Conservation (phyloP, 2,888 invertebrate genomes). For the Pachydiplax longipennis region DNA sequence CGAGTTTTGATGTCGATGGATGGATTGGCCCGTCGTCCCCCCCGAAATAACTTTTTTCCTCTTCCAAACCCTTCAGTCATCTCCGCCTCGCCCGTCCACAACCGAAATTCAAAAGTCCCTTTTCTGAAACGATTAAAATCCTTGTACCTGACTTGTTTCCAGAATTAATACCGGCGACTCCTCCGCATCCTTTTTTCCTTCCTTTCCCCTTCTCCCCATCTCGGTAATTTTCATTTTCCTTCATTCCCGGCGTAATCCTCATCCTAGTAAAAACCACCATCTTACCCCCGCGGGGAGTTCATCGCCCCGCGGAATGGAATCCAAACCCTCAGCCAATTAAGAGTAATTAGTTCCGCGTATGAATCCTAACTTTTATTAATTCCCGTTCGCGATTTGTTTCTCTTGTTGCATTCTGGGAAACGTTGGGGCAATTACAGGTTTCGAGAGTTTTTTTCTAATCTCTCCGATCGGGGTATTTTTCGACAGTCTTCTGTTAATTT, state of each 20-base stretch:
- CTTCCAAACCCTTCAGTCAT: background rate
- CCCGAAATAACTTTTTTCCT: background rate
- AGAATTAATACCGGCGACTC: conserved; percentile 7
- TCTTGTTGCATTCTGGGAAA: background rate
- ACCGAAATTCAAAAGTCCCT: background rate
- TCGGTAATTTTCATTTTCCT: background rate
- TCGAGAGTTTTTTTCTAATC: no score
- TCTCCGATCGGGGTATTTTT: background rate
- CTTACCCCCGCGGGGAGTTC: background rate
- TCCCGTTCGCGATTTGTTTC: background rate
- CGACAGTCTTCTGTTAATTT: background rate
- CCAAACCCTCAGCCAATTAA: background rate
- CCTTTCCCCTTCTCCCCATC: background rate
- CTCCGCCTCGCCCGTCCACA: background rate
- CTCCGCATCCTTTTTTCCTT: background rate
- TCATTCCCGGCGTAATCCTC: no score
- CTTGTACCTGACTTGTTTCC: conserved; percentile 5
- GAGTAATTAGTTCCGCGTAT: background rate
- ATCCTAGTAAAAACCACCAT: no score
- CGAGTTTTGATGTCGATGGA: conserved; percentile 34
- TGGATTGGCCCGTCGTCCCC: conserved; percentile 18
- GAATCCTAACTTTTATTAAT: background rate
- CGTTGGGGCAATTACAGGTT: no score
- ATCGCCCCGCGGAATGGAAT: background rate
- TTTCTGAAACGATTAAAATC: conserved; percentile 6